Base-by-base conservation (phyloP, 2,113 vertebrate species). In the Irena cyanogastra region DNA sequence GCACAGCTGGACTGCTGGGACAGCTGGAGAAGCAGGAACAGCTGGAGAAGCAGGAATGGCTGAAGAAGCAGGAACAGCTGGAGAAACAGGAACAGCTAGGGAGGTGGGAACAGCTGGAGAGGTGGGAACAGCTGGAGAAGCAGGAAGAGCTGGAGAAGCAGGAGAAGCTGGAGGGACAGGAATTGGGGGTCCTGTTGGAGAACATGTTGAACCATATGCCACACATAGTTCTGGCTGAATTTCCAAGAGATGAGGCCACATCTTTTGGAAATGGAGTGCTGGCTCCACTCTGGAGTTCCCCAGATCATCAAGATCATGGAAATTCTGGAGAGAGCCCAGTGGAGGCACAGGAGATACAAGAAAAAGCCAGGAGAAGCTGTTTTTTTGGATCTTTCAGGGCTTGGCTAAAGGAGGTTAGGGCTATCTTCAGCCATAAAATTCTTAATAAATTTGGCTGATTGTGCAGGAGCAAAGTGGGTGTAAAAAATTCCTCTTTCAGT, bases 31-130 rank as follows among this genome's bases (percentile, higher is more conserved):
- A 28, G 7, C 4, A 1, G 37, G 54, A 41, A 41, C 39, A 30
- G 27, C 18, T 63, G 27, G 37, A 1, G 13, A 50, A 0, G n/a
- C 0, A 2, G 28, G 18, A 39, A 7, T 28, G 61, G 57, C 16
- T n/a, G 37, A 24, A 2, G 21, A 37, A 2, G 20, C 0, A 1
- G 16, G 15, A 35, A 11, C 11, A 54, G 21, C 37, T 42, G 50
- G 37, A 20, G 16, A 26, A 28, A 27, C 6, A 15, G 13, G 33
- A 57, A 16, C 5, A 31, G 7, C 44, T 39, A 20, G 26, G 5
- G 41, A 42, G 12, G 16, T 0, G 3, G 17, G 30, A 27, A 41
- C 10, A 77, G n/a, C 21, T 47, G 53, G 42, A n/a, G n/a, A n/a
- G n/a, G n/a, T n/a, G n/a, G n/a, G n/a, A n/a, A n/a, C n/a, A n/a